Conservation (phyloP, 2,113 vertebrate genomes). For the Amphilophus citrinellus region DNA sequence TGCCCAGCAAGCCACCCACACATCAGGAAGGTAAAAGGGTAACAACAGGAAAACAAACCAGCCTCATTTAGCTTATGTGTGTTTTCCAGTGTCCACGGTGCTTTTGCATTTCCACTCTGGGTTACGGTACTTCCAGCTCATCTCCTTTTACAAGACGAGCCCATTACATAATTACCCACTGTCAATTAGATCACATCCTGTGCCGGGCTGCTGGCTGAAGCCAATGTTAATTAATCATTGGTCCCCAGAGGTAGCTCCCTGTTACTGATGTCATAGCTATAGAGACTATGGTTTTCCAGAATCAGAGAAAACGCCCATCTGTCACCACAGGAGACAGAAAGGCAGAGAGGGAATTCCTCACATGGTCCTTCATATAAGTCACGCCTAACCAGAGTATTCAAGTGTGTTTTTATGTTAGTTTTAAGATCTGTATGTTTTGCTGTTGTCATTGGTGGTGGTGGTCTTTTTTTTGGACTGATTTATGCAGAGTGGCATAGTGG, state of each 20-base stretch:
- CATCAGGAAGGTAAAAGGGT: conserved; percentile 43
- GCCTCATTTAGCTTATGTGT: conserved; percentile 26
- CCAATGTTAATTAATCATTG: conserved; percentile 76
- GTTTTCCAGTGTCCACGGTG: neutral
- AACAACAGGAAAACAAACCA: conserved; percentile 51
- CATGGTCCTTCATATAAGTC: neutral
- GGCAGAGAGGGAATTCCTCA: conserved; percentile 39
- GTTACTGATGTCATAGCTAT: conserved; percentile 59
- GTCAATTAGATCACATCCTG: conserved; percentile 76
- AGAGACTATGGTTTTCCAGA: conserved; percentile 10
- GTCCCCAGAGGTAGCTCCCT: conserved; percentile 52
- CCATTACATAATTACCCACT: conserved; percentile 74
- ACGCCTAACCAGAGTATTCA: neutral
- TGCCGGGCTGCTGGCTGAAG: conserved; percentile 56
- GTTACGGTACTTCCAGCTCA: conserved; percentile 65
- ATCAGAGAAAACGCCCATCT: conserved; percentile 32
- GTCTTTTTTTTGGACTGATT: neutral
- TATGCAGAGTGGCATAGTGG: neutral
- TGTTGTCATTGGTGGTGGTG: neutral
- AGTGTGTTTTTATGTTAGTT: neutral
- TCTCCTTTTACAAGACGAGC: conserved; percentile 72
- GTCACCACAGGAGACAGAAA: conserved; percentile 18
- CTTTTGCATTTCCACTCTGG: conserved; percentile 47
- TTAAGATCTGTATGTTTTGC: neutral
- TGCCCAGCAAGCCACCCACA: conserved; percentile 32